Conservation (phyloP, 1,140 invertebrate genomes). For the Bombus sibiricus region DNA sequence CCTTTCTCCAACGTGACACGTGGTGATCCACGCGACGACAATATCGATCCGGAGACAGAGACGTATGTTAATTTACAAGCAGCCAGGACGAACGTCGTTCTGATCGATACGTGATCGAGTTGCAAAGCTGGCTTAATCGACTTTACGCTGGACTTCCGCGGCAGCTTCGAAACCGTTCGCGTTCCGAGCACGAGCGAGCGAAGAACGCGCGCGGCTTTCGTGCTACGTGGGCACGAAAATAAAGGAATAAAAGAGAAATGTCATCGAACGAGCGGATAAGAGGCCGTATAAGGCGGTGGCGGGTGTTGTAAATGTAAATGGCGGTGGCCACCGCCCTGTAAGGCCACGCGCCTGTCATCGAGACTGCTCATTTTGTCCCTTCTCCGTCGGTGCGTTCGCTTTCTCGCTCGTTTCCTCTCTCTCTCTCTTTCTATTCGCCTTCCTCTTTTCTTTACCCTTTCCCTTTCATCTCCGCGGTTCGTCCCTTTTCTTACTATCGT, state of each 20-base stretch:
- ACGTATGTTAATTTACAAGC: slow-evolving; percentile 9
- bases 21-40: background rate
- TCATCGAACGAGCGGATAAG: slow-evolving; percentile 72
- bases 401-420: slow-evolving; percentile 5
- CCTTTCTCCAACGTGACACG: background rate
- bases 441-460: background rate
- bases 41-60: background rate
- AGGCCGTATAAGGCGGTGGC: slow-evolving; percentile 73
- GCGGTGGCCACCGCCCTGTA: slow-evolving; percentile 73
- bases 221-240: slow-evolving; percentile 47
- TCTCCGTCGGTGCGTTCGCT: background rate
- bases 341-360: slow-evolving; percentile 75
- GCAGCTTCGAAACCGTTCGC: slow-evolving; percentile 42
- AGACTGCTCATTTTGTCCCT: slow-evolving; percentile 57
- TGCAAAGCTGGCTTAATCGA: slow-evolving; percentile 24
- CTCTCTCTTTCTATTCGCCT: too few relatives aligned
- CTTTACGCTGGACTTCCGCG: slow-evolving; percentile 57
- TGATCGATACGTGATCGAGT: slow-evolving; percentile 34
- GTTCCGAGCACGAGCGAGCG: background rate
- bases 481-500: too few relatives aligned
- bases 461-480: background rate
- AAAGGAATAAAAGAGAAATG: slow-evolving; percentile 70
- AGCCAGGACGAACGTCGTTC: background rate
- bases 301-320: slow-evolving; percentile 78
- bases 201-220: slow-evolving; percentile 29